These are phyloP conservation scores for Harpalus rubripes DNA, from an alignment of 2,888 invertebrate genomes.

Conservation along the genomic window DNA sequence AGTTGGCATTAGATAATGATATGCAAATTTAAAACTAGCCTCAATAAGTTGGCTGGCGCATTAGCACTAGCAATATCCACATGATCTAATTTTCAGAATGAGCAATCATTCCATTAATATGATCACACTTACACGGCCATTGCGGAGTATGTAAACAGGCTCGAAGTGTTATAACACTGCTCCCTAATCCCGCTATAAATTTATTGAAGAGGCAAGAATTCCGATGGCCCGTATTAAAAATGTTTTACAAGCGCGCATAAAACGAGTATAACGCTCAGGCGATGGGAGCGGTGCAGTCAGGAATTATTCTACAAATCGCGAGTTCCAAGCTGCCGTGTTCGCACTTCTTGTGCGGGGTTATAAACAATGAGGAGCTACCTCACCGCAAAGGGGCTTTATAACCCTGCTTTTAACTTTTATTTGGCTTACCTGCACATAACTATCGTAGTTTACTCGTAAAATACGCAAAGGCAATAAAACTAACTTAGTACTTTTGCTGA, in stretches of 20 bases:
- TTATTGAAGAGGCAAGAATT: constrained; percentile 41
- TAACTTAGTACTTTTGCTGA: constrained; percentile 2
- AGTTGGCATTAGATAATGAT: constrained; percentile 48
- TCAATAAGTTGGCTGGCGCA: constrained; percentile 41
- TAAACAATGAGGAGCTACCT: constrained; percentile 49
- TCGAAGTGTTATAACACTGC: constrained; percentile 11
- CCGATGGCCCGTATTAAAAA: constrained; percentile 65
- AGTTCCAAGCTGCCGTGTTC: constrained; percentile 31
- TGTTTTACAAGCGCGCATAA: constrained; percentile 66
- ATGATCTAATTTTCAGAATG: constrained; percentile 64
- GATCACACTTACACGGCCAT: constrained; percentile 23
- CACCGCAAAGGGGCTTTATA: constrained; percentile 50
- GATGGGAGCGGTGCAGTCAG: constrained; percentile 53
- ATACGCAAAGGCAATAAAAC: neutral
- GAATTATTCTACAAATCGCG: constrained; percentile 60
- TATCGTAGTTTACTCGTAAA: constrained; percentile 25
- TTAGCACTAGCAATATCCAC: constrained; percentile 31
- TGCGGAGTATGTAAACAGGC: constrained; percentile 16
- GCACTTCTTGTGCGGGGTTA: constrained; percentile 42
- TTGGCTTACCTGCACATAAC: constrained; percentile 21
- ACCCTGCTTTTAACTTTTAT: constrained; percentile 45
- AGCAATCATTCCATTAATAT: constrained; percentile 52
- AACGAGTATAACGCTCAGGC: constrained; percentile 40
- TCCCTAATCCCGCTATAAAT: constrained; percentile 65
- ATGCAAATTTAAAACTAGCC: constrained; percentile 60